Evolutionary conservation across 1,140 invertebrate species (phyloP).

Genomic region (Paraescarpia echinospica): DNA sequence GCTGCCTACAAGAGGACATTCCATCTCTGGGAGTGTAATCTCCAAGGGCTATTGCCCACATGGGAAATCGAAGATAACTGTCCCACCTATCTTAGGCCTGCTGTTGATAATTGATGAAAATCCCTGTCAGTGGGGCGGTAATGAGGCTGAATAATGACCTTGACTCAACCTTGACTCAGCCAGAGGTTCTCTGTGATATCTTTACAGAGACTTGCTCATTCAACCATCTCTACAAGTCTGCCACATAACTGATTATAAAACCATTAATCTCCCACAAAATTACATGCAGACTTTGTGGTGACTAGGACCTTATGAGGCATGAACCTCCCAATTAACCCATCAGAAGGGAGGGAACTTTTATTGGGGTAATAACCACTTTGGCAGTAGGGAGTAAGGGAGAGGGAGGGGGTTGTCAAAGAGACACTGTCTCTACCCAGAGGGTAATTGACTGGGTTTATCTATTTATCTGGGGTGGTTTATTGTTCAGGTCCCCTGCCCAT

Average conservation of each 20-base stretch:
- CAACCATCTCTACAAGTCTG: neutral
- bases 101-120: neutral
- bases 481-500: neutral
- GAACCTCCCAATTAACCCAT: neutral
- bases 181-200: neutral
- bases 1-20: neutral
- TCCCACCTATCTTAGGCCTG: neutral
- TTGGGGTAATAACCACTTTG: neutral
- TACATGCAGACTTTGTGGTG: neutral
- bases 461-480: neutral
- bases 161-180: neutral
- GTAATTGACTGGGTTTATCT: neutral
- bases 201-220: neutral
- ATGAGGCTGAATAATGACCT: neutral
- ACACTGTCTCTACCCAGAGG: neutral
- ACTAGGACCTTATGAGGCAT: neutral
- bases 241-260: neutral
- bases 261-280: neutral
- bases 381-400: neutral
- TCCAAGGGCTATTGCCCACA: neutral
- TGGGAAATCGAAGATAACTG: neutral
- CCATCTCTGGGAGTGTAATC: neutral
- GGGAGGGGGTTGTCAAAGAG: neutral
- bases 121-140: neutral
- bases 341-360: neutral